phyloP scores from a whole-genome alignment of 2,113 vertebrate genomes.

The Esox niger region DNA sequence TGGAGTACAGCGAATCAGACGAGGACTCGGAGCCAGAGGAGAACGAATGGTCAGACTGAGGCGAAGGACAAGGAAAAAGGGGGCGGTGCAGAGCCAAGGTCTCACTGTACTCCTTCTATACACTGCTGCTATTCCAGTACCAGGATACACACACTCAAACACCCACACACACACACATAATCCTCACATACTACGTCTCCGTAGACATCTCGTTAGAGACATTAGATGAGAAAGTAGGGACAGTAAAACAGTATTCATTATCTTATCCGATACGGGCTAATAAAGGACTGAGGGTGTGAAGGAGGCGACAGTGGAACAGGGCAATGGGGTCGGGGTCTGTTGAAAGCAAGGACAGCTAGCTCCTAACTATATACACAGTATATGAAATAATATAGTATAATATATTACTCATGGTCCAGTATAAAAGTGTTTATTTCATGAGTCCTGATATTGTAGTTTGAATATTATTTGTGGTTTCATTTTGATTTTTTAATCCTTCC shows the following conservation, averaged over 20 bases:
- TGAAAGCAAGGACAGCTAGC: constrained; percentile 24
- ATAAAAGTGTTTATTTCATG: constrained; percentile 1
- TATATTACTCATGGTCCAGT: constrained; percentile 7
- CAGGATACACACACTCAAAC: background rate
- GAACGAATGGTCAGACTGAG: constrained; percentile 86
- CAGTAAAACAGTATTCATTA: background rate
- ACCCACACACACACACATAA: background rate
- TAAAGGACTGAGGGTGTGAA: background rate
- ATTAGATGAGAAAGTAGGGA: background rate
- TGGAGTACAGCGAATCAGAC: constrained; percentile 89
- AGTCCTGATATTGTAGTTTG: constrained; percentile 22
- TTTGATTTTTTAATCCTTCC: constrained; percentile 10
- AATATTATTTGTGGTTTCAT: constrained; percentile 15
- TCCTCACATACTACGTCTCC: background rate
- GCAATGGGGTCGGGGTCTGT: constrained; percentile 8
- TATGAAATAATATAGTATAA: constrained; percentile 8
- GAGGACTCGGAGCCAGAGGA: constrained; percentile 86
- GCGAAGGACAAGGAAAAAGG: background rate
- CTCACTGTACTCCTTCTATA: too few species aligned
- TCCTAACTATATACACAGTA: background rate
- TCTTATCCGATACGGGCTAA: background rate
- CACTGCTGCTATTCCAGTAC: background rate
- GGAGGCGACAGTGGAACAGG: background rate
- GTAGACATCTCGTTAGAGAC: background rate
- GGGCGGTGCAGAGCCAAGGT: background rate